phyloP scores from a whole-genome alignment of 1,140 invertebrate genomes.

The Pseudomyrmex dendroicus region DNA sequence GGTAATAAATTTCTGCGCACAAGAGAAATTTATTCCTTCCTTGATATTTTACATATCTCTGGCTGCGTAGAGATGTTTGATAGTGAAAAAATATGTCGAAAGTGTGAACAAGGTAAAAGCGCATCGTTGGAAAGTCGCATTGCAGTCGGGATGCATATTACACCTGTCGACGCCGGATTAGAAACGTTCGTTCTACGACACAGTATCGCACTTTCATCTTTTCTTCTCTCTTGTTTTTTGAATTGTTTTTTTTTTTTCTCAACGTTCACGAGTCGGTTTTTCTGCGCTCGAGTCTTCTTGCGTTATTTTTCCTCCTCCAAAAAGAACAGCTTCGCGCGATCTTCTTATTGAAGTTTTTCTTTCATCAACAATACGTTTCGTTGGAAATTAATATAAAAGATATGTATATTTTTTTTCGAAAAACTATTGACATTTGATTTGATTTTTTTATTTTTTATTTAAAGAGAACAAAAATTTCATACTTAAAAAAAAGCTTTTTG shows the following conservation, averaged over 20 bases:
- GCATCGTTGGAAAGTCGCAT: constrained; percentile 33
- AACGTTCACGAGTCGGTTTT: background rate
- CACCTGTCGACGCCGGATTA: constrained; percentile 15
- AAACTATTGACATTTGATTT: too few relatives aligned
- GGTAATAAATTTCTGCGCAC: too few relatives aligned
- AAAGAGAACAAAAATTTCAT: too few relatives aligned
- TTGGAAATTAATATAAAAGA: too few relatives aligned
- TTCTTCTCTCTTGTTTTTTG: background rate
- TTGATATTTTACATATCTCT: background rate
- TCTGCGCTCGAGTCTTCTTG: background rate
- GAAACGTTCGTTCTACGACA: constrained; percentile 11
- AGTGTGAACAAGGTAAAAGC: constrained; percentile 38
- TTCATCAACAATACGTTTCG: too few relatives aligned
- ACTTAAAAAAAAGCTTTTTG: too few relatives aligned
- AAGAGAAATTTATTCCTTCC: too few relatives aligned
- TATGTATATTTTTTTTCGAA: too few relatives aligned
- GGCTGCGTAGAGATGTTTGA: background rate
- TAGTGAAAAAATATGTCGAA: constrained; percentile 9
- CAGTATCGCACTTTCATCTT: background rate
- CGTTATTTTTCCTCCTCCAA: background rate
- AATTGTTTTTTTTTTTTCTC: background rate
- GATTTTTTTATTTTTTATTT: too few relatives aligned
- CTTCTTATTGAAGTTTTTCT: too few relatives aligned
- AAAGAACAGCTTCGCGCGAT: background rate
- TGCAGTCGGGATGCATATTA: constrained; percentile 10